Evolutionary conservation across 2,113 vertebrate genomes (phyloP), one percentile per base, ranked within the genome.

Genomic region (Python bivittatus): DNA sequence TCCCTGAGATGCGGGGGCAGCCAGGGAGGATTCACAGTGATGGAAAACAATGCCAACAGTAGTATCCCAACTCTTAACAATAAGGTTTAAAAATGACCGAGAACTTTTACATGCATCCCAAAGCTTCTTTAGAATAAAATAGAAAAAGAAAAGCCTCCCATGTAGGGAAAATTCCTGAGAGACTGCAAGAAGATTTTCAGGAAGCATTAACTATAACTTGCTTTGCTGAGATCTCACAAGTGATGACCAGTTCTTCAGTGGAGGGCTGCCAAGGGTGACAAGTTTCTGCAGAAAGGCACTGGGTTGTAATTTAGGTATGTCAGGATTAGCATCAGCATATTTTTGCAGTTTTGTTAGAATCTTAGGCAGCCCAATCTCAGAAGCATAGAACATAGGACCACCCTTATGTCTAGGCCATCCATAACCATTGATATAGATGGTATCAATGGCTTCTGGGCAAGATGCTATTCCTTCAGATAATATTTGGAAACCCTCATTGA

Each of bases 311-410:
- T 90, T 52, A 0, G 98, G 98, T 86, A 98, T 95, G 27, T 99
- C 98, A 12, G 98, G 98, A 94, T 99, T 97, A 44, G 95, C 94
- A 91, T 96, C 95, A 0, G 98, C 97, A 95, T 99, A 98, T 64
- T 98, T 96, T 94, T 98, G 98, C 95, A 99, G 96, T 93, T 97
- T 98, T 91, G 98, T 97, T 94, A 98, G 95, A 54, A 99, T 56
- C 0, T 1, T 97, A 33, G 97, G 92, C 72, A 99, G 95, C 3
- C 99, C 99, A 15, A 99, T 94, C 1, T 97, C 97, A 86, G 95
- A 93, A 7, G 99, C 99, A 0, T 99, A 98, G 96, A 98, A 99
- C 99, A 99, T 99, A 83, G 98, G 99, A 2, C 99, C 99, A 0
- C 99, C 99, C 2, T 17, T 97, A 95, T 99, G 98, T 92, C 95